Percentiles rank a stretch among this genome's conserved stretches.
Conservation (phyloP, 1,140 invertebrate species). For the Dendroctonus ponderosae region DNA sequence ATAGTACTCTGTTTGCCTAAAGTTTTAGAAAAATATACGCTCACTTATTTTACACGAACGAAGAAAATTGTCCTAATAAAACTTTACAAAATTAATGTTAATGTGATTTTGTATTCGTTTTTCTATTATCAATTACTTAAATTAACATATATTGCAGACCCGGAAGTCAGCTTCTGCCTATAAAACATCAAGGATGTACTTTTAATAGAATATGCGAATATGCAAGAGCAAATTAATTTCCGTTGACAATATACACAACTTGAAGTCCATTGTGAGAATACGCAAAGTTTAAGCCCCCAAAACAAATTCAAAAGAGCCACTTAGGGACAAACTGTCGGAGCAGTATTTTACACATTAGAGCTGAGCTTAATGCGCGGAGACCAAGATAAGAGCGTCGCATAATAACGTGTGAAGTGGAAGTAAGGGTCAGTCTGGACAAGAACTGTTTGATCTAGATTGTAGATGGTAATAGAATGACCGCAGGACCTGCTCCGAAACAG, state of each 20-base stretch:
- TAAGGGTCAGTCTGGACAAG: slow-evolving; percentile 44
- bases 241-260: not conserved
- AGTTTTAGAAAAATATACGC: too few relatives aligned
- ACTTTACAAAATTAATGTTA: too few relatives aligned
- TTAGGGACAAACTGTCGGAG: slow-evolving; percentile 32
- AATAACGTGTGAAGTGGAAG: slow-evolving; percentile 47
- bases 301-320: slow-evolving; percentile 25
- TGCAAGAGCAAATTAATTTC: too few relatives aligned
- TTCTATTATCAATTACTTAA: too few relatives aligned
- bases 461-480: slow-evolving; percentile 53
- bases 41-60: too few relatives aligned
- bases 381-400: slow-evolving; percentile 45
- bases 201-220: too few relatives aligned
- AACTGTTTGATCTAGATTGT: slow-evolving; percentile 51
- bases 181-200: too few relatives aligned
- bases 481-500: slow-evolving; percentile 38
- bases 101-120: too few relatives aligned
- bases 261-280: slow-evolving; percentile 14
- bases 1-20: too few relatives aligned
- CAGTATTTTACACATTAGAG: slow-evolving; percentile 34
- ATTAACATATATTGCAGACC: too few relatives aligned
- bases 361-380: slow-evolving; percentile 23
- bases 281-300: slow-evolving; percentile 10
- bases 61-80: too few relatives aligned
- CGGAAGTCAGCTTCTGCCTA: too few relatives aligned